Evolutionary conservation across 2,888 invertebrate genomes (phyloP).

Genomic region (Bugula neritina): DNA sequence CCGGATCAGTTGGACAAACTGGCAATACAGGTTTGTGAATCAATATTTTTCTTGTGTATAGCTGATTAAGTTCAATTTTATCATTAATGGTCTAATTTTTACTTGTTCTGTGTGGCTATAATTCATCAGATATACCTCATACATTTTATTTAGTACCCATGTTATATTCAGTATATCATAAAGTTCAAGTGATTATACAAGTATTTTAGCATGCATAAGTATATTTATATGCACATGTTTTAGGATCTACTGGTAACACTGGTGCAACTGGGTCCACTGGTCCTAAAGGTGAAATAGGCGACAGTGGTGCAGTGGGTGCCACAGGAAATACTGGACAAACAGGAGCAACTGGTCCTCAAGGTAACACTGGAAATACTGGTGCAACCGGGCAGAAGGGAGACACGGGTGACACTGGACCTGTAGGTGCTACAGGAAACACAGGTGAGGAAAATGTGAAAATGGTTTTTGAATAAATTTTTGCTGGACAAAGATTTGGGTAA

Average conservation of each 20-base stretch:
- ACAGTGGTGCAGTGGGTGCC: conserved; percentile 18
- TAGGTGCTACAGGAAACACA: conserved; percentile 17
- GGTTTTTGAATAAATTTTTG: no score
- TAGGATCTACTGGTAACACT: conserved; percentile 11
- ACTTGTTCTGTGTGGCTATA: no score
- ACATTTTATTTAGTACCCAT: no score
- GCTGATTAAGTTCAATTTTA: no score
- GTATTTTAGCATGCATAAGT: no score
- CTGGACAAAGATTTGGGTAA: no score
- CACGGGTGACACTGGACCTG: conserved; percentile 16
- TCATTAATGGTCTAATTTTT: no score
- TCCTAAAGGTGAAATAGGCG: conserved; percentile 8
- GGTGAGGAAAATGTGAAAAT: neutral
- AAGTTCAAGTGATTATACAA: no score
- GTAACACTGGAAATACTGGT: conserved; percentile 27
- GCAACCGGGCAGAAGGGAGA: conserved; percentile 13
- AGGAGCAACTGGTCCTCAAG: conserved; percentile 27
- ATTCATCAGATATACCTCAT: no score
- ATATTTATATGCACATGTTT: no score
- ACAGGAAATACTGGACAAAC: conserved; percentile 33
- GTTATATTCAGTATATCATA: no score
- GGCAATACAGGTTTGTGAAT: conserved; percentile 29
- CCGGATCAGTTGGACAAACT: conserved; percentile 30
- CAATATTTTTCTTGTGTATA: no score
- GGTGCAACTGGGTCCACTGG: conserved; percentile 28